Evolutionary conservation across 1,140 invertebrate genomes (phyloP).

Genomic region (Papilio dardanus): DNA sequence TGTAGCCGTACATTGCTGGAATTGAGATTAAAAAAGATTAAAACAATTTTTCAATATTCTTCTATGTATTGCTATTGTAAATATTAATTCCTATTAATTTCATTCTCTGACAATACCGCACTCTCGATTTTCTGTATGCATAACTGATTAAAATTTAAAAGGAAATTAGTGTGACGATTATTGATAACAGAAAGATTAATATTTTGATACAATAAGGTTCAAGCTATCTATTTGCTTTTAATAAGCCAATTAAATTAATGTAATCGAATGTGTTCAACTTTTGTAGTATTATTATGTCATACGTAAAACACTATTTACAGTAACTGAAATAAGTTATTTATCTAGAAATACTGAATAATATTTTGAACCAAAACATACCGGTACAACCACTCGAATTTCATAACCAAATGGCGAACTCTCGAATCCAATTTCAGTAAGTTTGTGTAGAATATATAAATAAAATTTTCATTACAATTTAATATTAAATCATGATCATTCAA

Average conservation of each 20-base stretch:
- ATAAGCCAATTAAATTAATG: background rate
- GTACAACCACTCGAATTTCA: background rate
- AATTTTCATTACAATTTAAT: slow-evolving; percentile 2
- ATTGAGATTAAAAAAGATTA: background rate
- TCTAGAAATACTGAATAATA: background rate
- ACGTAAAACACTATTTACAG: background rate
- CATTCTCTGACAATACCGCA: background rate
- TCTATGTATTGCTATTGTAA: background rate
- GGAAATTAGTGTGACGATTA: background rate
- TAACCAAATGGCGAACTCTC: slow-evolving; percentile 8
- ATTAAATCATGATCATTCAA: slow-evolving; percentile 5
- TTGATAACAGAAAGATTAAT: slow-evolving; percentile 5
- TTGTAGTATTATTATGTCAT: background rate
- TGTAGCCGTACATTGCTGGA: background rate
- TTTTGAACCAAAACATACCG: background rate
- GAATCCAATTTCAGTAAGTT: background rate
- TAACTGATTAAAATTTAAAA: slow-evolving; percentile 5
- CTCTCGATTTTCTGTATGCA: background rate
- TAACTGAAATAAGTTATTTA: background rate
- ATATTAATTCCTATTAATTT: background rate
- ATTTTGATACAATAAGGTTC: background rate
- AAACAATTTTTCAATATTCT: background rate
- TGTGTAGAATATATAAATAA: background rate
- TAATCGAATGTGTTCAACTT: background rate
- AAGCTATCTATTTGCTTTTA: background rate